Evolutionary conservation across 2,888 invertebrate species (phyloP).

Genomic region (Calliopum simillimum): DNA sequence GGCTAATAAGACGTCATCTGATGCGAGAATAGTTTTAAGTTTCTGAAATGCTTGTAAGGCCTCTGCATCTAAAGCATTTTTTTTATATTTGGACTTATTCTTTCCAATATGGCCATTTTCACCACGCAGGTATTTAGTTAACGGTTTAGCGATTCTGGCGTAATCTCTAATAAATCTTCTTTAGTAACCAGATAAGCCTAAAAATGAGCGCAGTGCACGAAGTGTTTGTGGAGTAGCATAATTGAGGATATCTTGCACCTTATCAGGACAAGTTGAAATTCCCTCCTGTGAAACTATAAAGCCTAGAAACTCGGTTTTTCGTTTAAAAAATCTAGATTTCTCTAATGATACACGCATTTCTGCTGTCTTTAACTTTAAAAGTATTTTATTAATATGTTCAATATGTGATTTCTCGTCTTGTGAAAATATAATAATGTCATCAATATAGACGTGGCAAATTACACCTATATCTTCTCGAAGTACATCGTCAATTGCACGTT

Average conservation of each 20-base stretch:
- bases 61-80: slow-evolving; percentile 34
- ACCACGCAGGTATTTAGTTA: slow-evolving; percentile 38
- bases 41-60: slow-evolving; percentile 38
- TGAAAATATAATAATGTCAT: no score
- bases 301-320: slow-evolving; percentile 11
- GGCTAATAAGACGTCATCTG: no score
- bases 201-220: slow-evolving; percentile 29
- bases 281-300: no score
- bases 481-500: slow-evolving; percentile 38
- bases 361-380: no score
- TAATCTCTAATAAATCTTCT: slow-evolving; percentile 40
- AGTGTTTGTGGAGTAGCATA: slow-evolving; percentile 32
- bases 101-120: slow-evolving; percentile 37
- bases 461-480: slow-evolving; percentile 34
- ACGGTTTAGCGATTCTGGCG: slow-evolving; percentile 37
- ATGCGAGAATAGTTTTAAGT: slow-evolving; percentile 36
- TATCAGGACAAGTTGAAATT: no score
- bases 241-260: not conserved
- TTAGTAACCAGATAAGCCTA: slow-evolving; percentile 39
- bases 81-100: slow-evolving; percentile 36
- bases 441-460: slow-evolving; percentile 34
- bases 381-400: no score
- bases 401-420: no score
- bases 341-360: no score
- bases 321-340: slow-evolving; percentile 28